Evolutionary conservation across 2,888 invertebrate genomes (phyloP).

Genomic region (Leucophenga maculata): DNA sequence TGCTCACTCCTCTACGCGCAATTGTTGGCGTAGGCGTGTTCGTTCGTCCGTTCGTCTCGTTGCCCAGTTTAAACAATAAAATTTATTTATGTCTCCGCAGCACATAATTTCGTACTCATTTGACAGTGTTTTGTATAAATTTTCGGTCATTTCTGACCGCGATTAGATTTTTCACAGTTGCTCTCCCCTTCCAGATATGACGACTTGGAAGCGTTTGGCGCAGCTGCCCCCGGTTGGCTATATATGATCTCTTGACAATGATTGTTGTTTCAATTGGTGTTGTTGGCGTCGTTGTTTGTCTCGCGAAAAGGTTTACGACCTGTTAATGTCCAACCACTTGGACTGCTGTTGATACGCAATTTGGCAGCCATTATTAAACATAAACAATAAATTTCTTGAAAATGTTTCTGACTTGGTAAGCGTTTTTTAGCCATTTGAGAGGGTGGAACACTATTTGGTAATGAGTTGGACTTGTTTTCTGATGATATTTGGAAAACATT

Average conservation of each 20-base stretch:
- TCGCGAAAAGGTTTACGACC: slow-evolving; percentile 65
- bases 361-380: slow-evolving; percentile 26
- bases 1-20: background rate
- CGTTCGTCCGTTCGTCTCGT: background rate
- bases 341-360: slow-evolving; percentile 50
- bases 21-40: slow-evolving; percentile 18
- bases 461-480: too few relatives aligned
- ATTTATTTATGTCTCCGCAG: slow-evolving; percentile 63
- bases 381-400: background rate
- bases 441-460: too few relatives aligned
- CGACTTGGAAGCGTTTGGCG: background rate
- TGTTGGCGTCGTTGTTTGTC: slow-evolving; percentile 30
- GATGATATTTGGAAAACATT: too few relatives aligned
- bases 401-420: too few relatives aligned
- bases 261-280: slow-evolving; percentile 9
- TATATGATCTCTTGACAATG: background rate
- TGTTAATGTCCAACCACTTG: slow-evolving; percentile 62
- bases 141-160: slow-evolving; percentile 22
- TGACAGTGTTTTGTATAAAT: slow-evolving; percentile 50
- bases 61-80: slow-evolving; percentile 52
- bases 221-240: too few relatives aligned
- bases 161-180: slow-evolving; percentile 18
- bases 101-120: slow-evolving; percentile 62
- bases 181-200: background rate
- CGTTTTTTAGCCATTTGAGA: too few relatives aligned